Percentiles rank a stretch among this genome's conserved stretches.
These are phyloP conservation scores for Equus quagga DNA, from an alignment of 2,113 vertebrate genomes.

Conservation along the genomic window DNA sequence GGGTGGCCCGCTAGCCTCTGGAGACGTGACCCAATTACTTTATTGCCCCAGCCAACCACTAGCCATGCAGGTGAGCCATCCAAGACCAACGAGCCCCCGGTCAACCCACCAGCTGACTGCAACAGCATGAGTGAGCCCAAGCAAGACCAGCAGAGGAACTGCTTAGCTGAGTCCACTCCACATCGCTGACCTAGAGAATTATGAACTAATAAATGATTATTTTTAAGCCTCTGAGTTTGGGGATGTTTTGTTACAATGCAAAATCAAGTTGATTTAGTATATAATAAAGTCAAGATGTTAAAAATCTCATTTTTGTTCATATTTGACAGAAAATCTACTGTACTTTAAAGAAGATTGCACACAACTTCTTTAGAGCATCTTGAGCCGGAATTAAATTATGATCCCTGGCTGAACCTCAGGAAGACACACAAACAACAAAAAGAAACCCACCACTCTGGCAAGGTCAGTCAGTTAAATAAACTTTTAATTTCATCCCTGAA, in stretches of 20 bases:
- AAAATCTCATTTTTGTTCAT: not conserved
- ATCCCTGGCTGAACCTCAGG: not conserved
- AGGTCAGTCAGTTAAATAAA: not conserved
- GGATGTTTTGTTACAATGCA: not conserved
- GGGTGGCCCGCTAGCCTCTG: not conserved
- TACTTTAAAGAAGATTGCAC: not conserved
- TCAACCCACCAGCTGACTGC: too few relatives aligned
- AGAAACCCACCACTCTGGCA: not conserved
- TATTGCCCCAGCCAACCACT: not conserved
- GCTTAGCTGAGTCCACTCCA: not conserved
- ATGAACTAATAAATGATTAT: not conserved
- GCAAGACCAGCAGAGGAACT: not conserved
- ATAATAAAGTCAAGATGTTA: not conserved
- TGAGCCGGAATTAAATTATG: not conserved
- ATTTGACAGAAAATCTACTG: not conserved
- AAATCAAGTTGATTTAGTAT: constrained; percentile 35
- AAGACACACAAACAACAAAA: not conserved
- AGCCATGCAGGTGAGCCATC: not conserved
- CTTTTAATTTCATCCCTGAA: not conserved
- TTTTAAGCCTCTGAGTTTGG: not conserved
- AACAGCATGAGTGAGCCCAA: not conserved
- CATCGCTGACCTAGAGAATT: not conserved
- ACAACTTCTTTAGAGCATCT: not conserved
- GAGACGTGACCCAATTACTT: not conserved
- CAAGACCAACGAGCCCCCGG: not conserved